Conservation (phyloP, 2,113 vertebrate genomes). For the Heteronetta atricapilla region DNA sequence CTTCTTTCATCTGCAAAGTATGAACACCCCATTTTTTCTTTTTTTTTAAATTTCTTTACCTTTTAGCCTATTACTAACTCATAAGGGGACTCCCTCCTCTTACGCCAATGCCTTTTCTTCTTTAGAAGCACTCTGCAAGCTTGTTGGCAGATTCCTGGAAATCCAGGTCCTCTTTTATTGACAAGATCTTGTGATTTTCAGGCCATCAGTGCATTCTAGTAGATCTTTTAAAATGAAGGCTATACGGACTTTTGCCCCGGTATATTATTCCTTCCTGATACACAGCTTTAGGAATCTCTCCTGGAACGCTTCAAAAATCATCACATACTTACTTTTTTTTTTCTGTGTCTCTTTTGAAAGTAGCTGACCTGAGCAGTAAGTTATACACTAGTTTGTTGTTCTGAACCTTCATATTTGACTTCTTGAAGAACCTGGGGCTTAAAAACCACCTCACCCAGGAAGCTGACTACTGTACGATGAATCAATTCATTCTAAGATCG, state of each 20-base stretch:
- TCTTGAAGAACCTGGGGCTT: background rate
- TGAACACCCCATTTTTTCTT: background rate
- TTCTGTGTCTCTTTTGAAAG: background rate
- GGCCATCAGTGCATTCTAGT: background rate
- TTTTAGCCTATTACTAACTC: background rate
- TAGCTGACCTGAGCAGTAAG: background rate
- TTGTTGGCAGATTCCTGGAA: background rate
- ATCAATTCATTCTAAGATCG: background rate
- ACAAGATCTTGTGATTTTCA: background rate
- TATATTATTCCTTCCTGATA: background rate
- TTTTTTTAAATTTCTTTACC: background rate
- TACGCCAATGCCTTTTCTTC: background rate
- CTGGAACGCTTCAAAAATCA: background rate
- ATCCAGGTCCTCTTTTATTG: background rate
- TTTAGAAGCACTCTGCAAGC: background rate
- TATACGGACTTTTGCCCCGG: background rate
- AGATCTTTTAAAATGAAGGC: background rate
- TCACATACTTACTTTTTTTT: background rate
- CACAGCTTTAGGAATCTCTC: background rate
- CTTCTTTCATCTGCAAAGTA: background rate
- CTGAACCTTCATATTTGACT: background rate
- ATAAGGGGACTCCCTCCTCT: background rate
- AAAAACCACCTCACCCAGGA: background rate
- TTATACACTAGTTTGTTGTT: background rate
- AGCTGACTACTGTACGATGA: background rate